Base-by-base conservation (phyloP, 2,888 invertebrate species). In the Nemotelus nigrinus region DNA sequence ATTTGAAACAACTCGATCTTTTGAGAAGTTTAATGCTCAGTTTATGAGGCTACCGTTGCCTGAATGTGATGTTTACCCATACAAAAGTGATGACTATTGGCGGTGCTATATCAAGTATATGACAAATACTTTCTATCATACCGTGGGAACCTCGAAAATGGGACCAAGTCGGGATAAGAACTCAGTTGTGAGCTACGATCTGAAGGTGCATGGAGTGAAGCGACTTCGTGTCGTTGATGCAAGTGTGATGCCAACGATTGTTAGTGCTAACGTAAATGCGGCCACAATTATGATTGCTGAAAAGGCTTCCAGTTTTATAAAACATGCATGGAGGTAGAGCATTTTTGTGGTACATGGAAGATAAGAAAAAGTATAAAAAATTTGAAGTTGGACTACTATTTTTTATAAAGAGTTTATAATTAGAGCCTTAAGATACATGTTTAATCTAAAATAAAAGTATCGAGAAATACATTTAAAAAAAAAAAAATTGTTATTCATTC, bases 271-370 rank as follows among this genome's bases (percentile, higher is more conserved):
- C 85, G 94, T 94, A 0, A 95, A 96, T 84, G 95, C 93, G 0
- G 94, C 95, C 0, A 90, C 92, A 0, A 92, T 96, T 10, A 96
- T 96, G 95, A 94, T 96, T 76, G 96, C 91, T 0, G 96, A 96
- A 84, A 94, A 94, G 82, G 93, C 90, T 0, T 90, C 93, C 1
- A 94, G 96, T 60, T 82, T 87, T 3, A 84, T 86, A 3, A 81
- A 80, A 79, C 78, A 83, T 65, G 83, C 85, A 50, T 86, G 85
- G 85, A 55, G 39, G 6, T 41, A 75, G 43, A 57, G 5, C 25
- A 7, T 6, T 57, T 57, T 53, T 53, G 53, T 7, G 10, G 10
- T 53, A 53, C 10, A 10, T 53, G 10, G 25, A 25, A 25, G 25
- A 25, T 25, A 25, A 25, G 39, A 25, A 3, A 60, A 60, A 60